Conservation (phyloP, 2,113 vertebrate species). For the Menura novaehollandiae region DNA sequence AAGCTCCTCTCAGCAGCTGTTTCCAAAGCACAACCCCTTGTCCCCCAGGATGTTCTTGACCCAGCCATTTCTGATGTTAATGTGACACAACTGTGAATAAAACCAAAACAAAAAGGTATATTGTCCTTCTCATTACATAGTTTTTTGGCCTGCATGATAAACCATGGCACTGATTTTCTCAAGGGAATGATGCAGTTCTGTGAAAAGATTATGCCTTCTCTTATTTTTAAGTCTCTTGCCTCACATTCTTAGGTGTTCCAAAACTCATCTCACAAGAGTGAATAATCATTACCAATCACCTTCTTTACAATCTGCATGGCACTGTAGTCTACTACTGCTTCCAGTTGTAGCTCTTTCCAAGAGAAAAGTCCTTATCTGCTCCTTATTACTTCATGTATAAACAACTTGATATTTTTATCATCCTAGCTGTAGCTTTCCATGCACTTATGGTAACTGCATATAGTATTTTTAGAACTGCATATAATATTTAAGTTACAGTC, state of each 20-base stretch:
- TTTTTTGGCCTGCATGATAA: not conserved
- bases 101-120: not conserved
- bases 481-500: not conserved
- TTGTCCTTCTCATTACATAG: not conserved
- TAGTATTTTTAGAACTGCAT: not conserved
- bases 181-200: not conserved
- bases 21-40: not conserved
- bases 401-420: not conserved
- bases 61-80: not conserved
- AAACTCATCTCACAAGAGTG: not conserved
- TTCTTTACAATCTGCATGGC: not conserved
- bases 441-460: not conserved
- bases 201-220: not conserved
- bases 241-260: not conserved
- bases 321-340: not conserved
- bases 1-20: not conserved
- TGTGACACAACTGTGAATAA: not conserved
- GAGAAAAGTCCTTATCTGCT: not conserved
- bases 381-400: not conserved
- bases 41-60: not conserved
- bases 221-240: not conserved
- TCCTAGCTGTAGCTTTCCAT: not conserved
- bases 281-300: not conserved
- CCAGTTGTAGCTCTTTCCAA: not conserved
- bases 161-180: not conserved